Evolutionary conservation across 2,113 vertebrate genomes (phyloP).

Genomic region (Pangasianodon hypophthalmus): DNA sequence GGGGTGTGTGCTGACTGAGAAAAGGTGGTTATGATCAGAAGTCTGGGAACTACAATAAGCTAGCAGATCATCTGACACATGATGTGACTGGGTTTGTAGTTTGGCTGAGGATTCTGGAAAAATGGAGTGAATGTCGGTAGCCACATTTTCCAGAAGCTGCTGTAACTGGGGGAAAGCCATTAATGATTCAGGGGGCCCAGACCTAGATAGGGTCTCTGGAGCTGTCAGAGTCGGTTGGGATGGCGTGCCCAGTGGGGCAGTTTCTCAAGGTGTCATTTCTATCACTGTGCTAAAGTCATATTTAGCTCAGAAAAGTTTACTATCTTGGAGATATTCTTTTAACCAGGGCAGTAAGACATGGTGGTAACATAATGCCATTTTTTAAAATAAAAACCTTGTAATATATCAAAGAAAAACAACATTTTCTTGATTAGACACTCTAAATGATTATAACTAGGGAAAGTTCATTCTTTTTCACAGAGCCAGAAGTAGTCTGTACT

Average conservation of each 20-base stretch:
- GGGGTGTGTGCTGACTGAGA: not conserved
- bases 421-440: not conserved
- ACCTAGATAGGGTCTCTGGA: not conserved
- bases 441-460: not conserved
- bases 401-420: not conserved
- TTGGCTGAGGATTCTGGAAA: not conserved
- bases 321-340: not conserved
- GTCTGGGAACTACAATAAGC: not conserved
- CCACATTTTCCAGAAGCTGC: not conserved
- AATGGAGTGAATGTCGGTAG: not conserved
- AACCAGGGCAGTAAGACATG: not conserved
- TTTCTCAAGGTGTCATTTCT: not conserved
- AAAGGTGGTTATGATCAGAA: not conserved
- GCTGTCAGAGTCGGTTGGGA: not conserved
- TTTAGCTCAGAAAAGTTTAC: not conserved
- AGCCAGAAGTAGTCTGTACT: not conserved
- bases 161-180: not conserved
- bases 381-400: not conserved
- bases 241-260: not conserved
- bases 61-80: not conserved
- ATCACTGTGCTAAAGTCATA: not conserved
- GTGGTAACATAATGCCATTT: not conserved
- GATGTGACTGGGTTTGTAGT: not conserved
- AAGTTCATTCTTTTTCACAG: not conserved
- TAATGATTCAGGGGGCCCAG: not conserved